Conservation (phyloP, 2,113 vertebrate genomes). For the Sturnira hondurensis region DNA sequence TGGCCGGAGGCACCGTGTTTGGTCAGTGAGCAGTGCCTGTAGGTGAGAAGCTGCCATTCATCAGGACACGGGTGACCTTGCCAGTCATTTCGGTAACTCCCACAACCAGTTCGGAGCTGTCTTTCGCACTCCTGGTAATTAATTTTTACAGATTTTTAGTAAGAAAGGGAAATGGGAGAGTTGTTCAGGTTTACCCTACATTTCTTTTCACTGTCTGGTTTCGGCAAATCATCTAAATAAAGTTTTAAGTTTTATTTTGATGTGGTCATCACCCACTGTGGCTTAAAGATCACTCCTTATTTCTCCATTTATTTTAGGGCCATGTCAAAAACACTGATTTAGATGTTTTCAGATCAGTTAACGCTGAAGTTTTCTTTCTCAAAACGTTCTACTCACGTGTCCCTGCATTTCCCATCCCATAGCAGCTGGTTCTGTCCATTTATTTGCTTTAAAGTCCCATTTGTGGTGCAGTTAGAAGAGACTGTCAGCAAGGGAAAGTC, state of each 20-base stretch:
- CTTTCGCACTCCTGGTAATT: neutral
- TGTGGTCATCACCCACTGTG: neutral
- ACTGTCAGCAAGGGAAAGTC: constrained; percentile 61
- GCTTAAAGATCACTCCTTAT: neutral
- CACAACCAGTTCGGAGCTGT: neutral
- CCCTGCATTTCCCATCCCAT: constrained; percentile 9
- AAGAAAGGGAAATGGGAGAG: neutral
- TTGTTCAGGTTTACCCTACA: neutral
- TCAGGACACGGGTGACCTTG: neutral
- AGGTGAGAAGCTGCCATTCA: neutral
- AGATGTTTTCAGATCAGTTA: neutral
- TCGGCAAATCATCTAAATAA: neutral
- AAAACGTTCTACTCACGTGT: neutral
- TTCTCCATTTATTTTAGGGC: neutral
- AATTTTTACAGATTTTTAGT: neutral
- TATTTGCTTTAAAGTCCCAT: constrained; percentile 68
- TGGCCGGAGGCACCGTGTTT: neutral
- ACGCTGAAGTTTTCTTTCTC: constrained; percentile 6
- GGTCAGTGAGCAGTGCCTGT: neutral
- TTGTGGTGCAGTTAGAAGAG: constrained; percentile 66
- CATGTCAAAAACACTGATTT: neutral
- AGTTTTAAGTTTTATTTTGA: neutral
- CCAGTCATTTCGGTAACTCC: neutral
- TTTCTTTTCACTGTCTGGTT: neutral
- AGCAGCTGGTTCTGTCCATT: constrained; percentile 53